These are phyloP conservation scores for Seriola quinqueradiata DNA, from an alignment of 2,113 vertebrate genomes.

Conservation along the genomic window DNA sequence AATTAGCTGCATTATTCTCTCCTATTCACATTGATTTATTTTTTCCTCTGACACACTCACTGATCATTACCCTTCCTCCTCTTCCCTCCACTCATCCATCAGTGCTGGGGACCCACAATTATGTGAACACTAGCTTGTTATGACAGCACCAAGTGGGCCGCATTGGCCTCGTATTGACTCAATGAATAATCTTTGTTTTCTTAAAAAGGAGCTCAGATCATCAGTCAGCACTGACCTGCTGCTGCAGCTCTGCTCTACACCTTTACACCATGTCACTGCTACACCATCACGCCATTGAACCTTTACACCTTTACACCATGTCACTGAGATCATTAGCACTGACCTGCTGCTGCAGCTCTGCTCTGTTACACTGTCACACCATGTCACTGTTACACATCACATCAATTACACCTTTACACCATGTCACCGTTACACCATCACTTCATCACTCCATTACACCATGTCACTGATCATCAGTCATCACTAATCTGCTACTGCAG, in stretches of 20 bases:
- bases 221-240: constrained; percentile 18
- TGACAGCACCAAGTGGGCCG: constrained; percentile 53
- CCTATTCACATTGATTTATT: constrained; percentile 47
- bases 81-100: constrained; percentile 55
- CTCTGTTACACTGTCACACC: not conserved
- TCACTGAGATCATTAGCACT: not conserved
- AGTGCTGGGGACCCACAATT: constrained; percentile 43
- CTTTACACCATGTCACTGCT: not conserved
- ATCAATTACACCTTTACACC: not conserved
- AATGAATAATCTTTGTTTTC: constrained; percentile 52
- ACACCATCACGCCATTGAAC: not conserved
- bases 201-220: constrained; percentile 5
- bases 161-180: constrained; percentile 57
- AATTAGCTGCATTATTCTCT: constrained; percentile 34
- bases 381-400: not conserved
- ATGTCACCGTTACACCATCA: no score
- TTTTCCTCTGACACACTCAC: constrained; percentile 39
- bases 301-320: no score
- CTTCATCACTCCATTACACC: no score
- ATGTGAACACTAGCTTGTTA: constrained; percentile 49
- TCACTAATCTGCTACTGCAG: no score
- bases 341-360: not conserved
- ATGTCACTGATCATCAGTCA: no score
- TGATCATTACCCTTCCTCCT: constrained; percentile 20
- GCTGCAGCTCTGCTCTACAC: not conserved